Evolutionary conservation across 2,113 vertebrate species (phyloP), one percentile per base, ranked within the genome.

Genomic region (Conger conger): DNA sequence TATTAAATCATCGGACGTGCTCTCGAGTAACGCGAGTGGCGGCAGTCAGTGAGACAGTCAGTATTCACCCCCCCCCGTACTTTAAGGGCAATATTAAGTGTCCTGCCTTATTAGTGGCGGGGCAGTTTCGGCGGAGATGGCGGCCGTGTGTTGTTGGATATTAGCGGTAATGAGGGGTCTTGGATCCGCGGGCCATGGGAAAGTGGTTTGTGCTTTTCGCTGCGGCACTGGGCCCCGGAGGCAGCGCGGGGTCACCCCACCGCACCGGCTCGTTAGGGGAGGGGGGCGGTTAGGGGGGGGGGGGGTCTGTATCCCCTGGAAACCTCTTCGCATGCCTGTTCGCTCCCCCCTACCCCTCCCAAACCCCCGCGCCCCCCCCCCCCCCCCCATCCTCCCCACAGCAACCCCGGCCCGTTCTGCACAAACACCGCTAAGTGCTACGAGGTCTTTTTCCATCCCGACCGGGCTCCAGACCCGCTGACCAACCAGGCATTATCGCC

Each of bases 111-210:
- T 95, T 93, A 94, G 94, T 57, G 90, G 92, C 91, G 88, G 86
- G 92, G 87, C 90, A 88, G 87, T 89, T 93, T 91, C 90, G 91
- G 90, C 88, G 90, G 87, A 91, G 87, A 86, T 87, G 79, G 83
- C 87, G 85, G 84, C 86, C 85, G 89, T 93, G 92, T 94, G 95
- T 95, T 94, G 94, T 93, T 91, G 93, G 91, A 94, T 94, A 94
- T 95, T 94, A 95, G 93, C 90, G 83, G 91, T 96, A 96, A 96
- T 96, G 92, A 95, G 85, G 93, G 94, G 93, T 86, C 91, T 93
- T 84, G 84, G 92, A 93, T 89, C 81, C 42, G 82, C 17, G 82
- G 84, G 92, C 91, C 92, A 92, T 95, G 95, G 93, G 94, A 96
- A 96, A 92, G 93, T 89, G 93, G 93, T 94, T 84, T 87, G 82